These are phyloP conservation scores for Psophia crepitans DNA, from an alignment of 2,113 vertebrate species.

Conservation along the genomic window DNA sequence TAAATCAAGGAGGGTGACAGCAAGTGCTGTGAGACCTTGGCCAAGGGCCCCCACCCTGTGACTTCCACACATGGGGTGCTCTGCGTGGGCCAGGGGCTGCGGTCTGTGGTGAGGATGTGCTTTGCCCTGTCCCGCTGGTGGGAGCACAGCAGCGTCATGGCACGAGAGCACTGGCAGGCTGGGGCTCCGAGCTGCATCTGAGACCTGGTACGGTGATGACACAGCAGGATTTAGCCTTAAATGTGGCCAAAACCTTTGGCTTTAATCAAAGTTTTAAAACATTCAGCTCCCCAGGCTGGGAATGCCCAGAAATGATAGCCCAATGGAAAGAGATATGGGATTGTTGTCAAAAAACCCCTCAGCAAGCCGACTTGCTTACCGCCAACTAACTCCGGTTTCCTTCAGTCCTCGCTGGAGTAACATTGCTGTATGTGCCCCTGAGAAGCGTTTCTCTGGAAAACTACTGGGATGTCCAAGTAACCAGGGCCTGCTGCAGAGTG, in stretches of 20 bases:
- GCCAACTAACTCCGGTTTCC: not conserved
- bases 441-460: not conserved
- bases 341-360: not conserved
- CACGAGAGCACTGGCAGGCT: not conserved
- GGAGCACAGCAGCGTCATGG: not conserved
- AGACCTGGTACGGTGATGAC: not conserved
- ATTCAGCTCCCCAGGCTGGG: not conserved
- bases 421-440: accelerated
- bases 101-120: not conserved
- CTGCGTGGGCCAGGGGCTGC: accelerated
- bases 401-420: not conserved
- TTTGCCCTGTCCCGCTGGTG: accelerated
- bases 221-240: not conserved
- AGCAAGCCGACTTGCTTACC: not conserved
- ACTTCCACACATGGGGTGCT: not conserved
- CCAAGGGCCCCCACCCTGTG: not conserved
- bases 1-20: not conserved
- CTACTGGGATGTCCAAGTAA: not conserved
- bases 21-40: not conserved
- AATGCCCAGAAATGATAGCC: not conserved
- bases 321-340: not conserved
- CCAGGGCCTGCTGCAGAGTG: not conserved
- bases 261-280: not conserved
- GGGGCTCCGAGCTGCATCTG: not conserved
- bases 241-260: accelerated